These are phyloP conservation scores for Dasypus novemcinctus DNA, from an alignment of 2,113 vertebrate genomes.

Conservation along the genomic window DNA sequence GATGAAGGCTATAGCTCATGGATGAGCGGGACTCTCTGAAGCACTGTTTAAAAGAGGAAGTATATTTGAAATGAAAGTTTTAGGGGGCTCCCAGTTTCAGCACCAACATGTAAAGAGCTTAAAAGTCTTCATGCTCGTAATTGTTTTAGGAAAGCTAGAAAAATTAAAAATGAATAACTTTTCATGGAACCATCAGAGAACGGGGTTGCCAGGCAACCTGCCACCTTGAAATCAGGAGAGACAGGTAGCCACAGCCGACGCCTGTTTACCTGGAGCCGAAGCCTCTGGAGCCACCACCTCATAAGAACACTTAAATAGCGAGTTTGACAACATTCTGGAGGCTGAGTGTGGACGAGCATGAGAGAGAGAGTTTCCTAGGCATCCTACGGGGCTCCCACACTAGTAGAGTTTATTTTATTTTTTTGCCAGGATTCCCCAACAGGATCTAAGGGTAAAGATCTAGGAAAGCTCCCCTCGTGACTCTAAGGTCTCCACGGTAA, in stretches of 20 bases:
- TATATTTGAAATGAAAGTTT: background rate
- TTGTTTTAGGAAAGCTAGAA: background rate
- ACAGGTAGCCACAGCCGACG: background rate
- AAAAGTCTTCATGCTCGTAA: background rate
- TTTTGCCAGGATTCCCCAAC: background rate
- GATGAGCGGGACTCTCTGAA: background rate
- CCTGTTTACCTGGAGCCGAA: background rate
- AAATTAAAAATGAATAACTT: background rate
- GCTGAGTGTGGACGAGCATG: background rate
- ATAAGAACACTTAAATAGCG: background rate
- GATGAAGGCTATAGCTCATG: background rate
- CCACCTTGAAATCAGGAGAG: background rate
- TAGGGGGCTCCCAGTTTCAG: background rate
- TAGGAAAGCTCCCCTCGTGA: background rate
- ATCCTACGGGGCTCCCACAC: background rate
- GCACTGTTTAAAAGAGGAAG: background rate
- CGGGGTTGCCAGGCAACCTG: background rate
- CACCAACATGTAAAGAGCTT: background rate
- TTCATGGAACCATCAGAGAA: background rate
- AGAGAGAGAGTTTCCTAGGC: background rate
- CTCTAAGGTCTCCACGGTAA: background rate
- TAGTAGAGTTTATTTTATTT: background rate
- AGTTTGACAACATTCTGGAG: background rate
- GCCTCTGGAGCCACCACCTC: background rate
- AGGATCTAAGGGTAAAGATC: background rate